A percentile compares a stretch with the other conserved stretches of the same genome.
Evolutionary conservation across 1,140 invertebrate species (phyloP).

Genomic region (Doryteuthis pealeii): DNA sequence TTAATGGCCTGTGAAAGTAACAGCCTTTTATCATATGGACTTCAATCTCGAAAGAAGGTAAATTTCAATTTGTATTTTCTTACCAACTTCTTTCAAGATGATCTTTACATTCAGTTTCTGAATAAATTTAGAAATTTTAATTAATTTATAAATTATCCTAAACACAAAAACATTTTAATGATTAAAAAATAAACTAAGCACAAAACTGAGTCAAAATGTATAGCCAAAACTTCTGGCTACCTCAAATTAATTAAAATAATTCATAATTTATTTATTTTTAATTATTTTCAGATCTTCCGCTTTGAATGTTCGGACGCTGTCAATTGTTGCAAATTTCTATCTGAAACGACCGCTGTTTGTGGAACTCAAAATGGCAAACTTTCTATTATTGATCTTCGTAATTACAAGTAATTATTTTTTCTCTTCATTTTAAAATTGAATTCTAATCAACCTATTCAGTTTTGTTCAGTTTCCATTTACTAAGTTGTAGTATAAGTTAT

Average conservation of each 20-base stretch:
- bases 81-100: too few species aligned
- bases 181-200: too few species aligned
- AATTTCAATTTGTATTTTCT: background rate
- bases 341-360: conserved; percentile 46
- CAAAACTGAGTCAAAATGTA: background rate
- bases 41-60: conserved; percentile 64
- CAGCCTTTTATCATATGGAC: conserved; percentile 63
- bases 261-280: background rate
- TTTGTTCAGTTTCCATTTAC: background rate
- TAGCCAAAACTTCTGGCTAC: background rate
- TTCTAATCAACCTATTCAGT: background rate
- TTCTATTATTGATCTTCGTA: conserved; percentile 54
- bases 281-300: conserved; percentile 53
- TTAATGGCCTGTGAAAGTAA: conserved; percentile 70
- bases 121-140: too few species aligned
- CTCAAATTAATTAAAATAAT: background rate
- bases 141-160: too few species aligned
- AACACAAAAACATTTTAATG: too few species aligned
- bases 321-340: conserved; percentile 58
- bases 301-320: conserved; percentile 60
- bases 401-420: conserved; percentile 43
- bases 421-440: background rate
- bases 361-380: conserved; percentile 60
- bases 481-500: conserved; percentile 59
- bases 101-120: background rate